Base-by-base conservation (phyloP, 2,797 vertebrate species). In the Cossypha polioptera region DNA sequence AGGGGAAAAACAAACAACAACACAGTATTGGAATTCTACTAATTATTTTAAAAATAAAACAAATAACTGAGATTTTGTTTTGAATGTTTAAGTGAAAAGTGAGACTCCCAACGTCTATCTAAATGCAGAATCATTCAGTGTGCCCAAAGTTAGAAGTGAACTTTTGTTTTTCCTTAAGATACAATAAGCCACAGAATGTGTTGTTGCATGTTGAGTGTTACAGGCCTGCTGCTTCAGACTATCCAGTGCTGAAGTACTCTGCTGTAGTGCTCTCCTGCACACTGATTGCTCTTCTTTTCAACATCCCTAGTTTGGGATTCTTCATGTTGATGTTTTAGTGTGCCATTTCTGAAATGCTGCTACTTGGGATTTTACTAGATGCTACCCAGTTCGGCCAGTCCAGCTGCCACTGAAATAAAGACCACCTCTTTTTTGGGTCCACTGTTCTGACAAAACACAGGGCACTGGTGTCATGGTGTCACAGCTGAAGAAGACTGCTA, bases 1-100 rank as follows among this genome's bases (percentile, higher is more conserved):
- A 47, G 13, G 38, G 2, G 1, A 0, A 3, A 18, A 14, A 59
- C 42, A 26, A 8, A 9, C 53, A 51, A 13, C 31, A 35, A 42
- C 14, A 1, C 5, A 57, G 5, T 67, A 45, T 1, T 63, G 19
- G 33, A 71, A 79, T 67, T 53, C 33, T 47, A 61, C 47, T 54
- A 66, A 67, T 80, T 69, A 19, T 72, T 85, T 58, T 25, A 8
- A 83, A 82, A 90, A 16, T 17, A 63, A 75, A 54, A 26, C 7
- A 48, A 58, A 69, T 18, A 65, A n/a, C 12, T 15, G 12, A 16
- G 5, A 2, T 85, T 50, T 88, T 62, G 19, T 80, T 89, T 90
- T 53, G n/a, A 51, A 66, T 69, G 15, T 9, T 47, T 75, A 43
- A 73, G 51, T 72, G 57, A 66, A 24, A 91, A 84, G 22, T 38